These are phyloP conservation scores for Parazoanthus swiftii DNA, from an alignment of 92 coral and sea anemone species.

Conservation along the genomic window DNA sequence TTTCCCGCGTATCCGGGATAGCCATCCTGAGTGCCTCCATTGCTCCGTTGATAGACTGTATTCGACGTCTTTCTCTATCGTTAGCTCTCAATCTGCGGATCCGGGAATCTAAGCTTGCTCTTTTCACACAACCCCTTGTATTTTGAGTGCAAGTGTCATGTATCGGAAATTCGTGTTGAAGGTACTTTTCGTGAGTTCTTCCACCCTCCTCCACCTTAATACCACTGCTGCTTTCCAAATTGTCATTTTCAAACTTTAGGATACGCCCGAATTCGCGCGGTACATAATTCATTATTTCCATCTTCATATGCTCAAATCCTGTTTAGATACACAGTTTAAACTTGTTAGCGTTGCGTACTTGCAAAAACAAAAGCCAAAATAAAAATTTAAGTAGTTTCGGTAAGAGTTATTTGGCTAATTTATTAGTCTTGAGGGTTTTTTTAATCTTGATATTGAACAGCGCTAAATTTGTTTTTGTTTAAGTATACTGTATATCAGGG, in stretches of 20 bases:
- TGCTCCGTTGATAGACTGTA: constrained; percentile 88
- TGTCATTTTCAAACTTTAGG: constrained; percentile 18
- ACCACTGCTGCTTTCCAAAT: not conserved
- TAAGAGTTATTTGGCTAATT: no score
- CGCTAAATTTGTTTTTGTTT: not conserved
- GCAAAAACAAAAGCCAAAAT: not conserved
- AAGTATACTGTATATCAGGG: not conserved
- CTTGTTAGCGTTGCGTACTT: not conserved
- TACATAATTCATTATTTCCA: constrained; percentile 2
- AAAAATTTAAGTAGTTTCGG: not conserved
- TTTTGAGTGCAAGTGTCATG: constrained; percentile 8
- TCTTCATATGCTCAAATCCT: not conserved
- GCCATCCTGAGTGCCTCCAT: constrained; percentile 89
- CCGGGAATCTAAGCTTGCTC: constrained; percentile 57
- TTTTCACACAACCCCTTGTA: constrained; percentile 22
- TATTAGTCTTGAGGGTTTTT: not conserved
- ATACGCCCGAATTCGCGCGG: constrained; percentile 37
- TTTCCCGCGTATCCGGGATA: constrained; percentile 82
- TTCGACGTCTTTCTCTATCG: constrained; percentile 84
- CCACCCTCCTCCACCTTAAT: not conserved
- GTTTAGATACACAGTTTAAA: not conserved
- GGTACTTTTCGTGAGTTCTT: not conserved
- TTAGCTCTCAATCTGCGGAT: constrained; percentile 85
- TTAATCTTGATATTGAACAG: not conserved
- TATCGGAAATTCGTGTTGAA: constrained; percentile 19